Conservation (phyloP, 2,888 invertebrate species). For the Hartigia nigra region DNA sequence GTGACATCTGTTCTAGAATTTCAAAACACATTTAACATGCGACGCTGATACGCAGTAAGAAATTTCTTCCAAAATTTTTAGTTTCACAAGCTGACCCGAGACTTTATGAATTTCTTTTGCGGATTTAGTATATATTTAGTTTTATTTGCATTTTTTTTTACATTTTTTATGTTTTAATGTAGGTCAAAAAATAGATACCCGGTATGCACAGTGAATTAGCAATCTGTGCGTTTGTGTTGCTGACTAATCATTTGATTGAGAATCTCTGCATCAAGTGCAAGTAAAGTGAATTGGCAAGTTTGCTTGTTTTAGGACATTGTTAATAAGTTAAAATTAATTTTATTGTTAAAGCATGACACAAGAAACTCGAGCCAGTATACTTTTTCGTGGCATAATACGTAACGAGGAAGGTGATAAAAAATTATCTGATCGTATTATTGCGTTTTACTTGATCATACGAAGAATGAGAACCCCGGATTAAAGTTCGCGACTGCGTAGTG, state of each 20-base stretch:
- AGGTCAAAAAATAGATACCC: neutral
- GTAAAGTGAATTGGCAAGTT: neutral
- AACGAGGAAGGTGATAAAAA: neutral
- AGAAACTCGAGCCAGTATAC: neutral
- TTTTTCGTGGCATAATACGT: neutral
- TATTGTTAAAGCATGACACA: neutral
- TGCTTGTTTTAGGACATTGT: neutral
- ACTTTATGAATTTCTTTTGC: neutral
- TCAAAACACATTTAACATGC: neutral
- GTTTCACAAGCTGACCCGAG: neutral
- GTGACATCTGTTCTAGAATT: neutral
- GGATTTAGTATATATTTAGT: neutral
- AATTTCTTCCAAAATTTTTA: neutral
- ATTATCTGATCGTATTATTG: neutral
- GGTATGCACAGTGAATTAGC: neutral
- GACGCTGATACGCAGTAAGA: neutral
- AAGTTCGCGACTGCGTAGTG: neutral
- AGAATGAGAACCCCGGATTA: neutral
- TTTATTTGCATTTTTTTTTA: neutral
- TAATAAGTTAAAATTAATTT: neutral
- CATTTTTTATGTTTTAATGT: neutral
- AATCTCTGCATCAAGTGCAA: neutral
- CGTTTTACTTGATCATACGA: neutral
- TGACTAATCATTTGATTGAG: neutral
- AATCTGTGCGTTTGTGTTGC: neutral